A percentile compares a stretch with the other conserved stretches of the same genome.
phyloP scores from a whole-genome alignment of 2,113 vertebrate species.

The Dasyurus viverrinus region DNA sequence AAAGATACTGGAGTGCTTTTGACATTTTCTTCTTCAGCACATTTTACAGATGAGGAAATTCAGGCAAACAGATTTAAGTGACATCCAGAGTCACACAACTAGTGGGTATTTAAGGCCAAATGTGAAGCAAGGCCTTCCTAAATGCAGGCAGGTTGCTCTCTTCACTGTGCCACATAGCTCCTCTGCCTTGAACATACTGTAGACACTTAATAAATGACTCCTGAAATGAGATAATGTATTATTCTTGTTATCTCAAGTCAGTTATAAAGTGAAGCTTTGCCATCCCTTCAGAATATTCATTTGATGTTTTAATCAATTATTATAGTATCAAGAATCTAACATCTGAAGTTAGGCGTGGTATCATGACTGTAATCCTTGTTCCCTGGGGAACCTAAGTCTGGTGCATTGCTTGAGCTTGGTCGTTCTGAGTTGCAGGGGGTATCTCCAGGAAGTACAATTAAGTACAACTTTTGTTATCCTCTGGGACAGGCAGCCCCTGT shows the following conservation, averaged over 20 bases:
- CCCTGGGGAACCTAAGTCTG: neutral
- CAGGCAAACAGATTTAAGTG: neutral
- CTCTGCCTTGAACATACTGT: neutral
- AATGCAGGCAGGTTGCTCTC: too few species aligned
- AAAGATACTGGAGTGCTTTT: neutral
- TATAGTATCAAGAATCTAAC: neutral
- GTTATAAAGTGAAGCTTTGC: neutral
- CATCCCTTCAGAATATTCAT: neutral
- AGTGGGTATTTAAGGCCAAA: neutral
- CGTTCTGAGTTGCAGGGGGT: neutral
- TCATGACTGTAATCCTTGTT: neutral
- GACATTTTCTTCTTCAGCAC: neutral
- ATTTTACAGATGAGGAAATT: neutral
- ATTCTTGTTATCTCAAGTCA: neutral
- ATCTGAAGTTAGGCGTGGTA: neutral
- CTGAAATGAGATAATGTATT: neutral
- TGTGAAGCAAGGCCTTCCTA: neutral
- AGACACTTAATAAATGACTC: neutral
- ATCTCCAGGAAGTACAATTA: neutral
- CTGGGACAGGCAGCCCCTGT: neutral
- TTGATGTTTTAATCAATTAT: neutral
- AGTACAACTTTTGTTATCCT: neutral
- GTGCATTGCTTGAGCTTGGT: neutral
- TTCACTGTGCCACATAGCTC: too few species aligned
- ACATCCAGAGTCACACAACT: neutral